A percentile compares a stretch with the other conserved stretches of the same genome.
Conservation (phyloP, 2,797 vertebrate species). For the Bovichtus diacanthus region DNA sequence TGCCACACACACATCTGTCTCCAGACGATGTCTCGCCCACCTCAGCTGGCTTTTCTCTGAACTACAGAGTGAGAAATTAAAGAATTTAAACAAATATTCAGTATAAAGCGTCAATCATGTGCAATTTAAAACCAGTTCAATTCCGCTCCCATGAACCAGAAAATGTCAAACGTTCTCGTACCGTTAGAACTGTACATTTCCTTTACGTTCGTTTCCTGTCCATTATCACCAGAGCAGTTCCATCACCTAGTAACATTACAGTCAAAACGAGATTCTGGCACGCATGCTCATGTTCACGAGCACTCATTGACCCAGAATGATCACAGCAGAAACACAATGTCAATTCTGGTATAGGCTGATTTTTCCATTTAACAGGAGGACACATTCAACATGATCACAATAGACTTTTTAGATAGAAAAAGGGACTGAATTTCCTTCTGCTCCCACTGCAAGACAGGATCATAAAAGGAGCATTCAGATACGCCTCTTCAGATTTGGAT, state of each 20-base stretch:
- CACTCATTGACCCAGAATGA: constrained; percentile 65
- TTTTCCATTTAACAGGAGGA: constrained; percentile 62
- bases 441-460: constrained; percentile 58
- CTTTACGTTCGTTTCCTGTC: constrained; percentile 29
- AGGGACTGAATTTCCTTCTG: constrained; percentile 55
- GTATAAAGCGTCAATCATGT: neutral
- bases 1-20: constrained; percentile 90
- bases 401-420: constrained; percentile 68
- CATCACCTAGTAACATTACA: constrained; percentile 45
- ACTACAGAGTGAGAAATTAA: constrained; percentile 70
- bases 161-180: constrained; percentile 16
- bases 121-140: constrained; percentile 19
- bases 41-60: constrained; percentile 85
- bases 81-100: constrained; percentile 11
- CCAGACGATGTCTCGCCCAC: constrained; percentile 86
- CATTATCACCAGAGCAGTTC: constrained; percentile 43
- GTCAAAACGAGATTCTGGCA: constrained; percentile 45
- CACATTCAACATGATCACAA: constrained; percentile 62
- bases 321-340: constrained; percentile 63
- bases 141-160: constrained; percentile 16
- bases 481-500: constrained; percentile 77
- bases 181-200: constrained; percentile 14
- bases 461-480: constrained; percentile 77
- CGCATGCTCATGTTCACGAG: constrained; percentile 41
- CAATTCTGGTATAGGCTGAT: constrained; percentile 57